phyloP scores from a whole-genome alignment of 2,888 invertebrate species.

The Sussaba pulchella region DNA sequence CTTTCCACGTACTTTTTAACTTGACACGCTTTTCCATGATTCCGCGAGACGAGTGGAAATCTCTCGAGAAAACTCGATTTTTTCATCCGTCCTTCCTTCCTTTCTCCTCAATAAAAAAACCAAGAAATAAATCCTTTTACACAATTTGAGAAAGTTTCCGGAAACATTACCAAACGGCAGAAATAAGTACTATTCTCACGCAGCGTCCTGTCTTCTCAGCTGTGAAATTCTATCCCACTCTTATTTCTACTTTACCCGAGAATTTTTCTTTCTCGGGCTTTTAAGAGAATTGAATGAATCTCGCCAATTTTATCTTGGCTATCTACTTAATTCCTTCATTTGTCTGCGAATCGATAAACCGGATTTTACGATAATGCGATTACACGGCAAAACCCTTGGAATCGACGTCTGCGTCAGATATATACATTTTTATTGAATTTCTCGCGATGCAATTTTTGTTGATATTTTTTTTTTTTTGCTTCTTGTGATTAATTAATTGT shows the following conservation, averaged over 20 bases:
- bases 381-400: no score
- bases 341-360: no score
- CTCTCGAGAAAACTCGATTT: constrained; percentile 5
- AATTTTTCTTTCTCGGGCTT: no score
- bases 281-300: no score
- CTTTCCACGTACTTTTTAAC: background rate
- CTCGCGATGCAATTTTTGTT: background rate
- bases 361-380: no score
- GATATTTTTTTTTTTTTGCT: background rate
- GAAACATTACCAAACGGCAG: background rate
- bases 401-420: no score
- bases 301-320: no score
- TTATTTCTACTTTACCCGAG: background rate
- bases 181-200: background rate
- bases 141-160: constrained; percentile 6
- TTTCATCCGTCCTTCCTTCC: background rate
- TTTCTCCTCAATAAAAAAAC: background rate
- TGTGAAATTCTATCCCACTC: background rate
- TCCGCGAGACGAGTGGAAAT: background rate
- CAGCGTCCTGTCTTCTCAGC: background rate
- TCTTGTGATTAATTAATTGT: background rate
- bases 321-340: no score
- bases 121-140: background rate
- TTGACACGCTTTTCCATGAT: background rate
- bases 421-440: no score